These are phyloP conservation scores for Synanceia verrucosa DNA, from an alignment of 2,797 vertebrate species.

Conservation along the genomic window DNA sequence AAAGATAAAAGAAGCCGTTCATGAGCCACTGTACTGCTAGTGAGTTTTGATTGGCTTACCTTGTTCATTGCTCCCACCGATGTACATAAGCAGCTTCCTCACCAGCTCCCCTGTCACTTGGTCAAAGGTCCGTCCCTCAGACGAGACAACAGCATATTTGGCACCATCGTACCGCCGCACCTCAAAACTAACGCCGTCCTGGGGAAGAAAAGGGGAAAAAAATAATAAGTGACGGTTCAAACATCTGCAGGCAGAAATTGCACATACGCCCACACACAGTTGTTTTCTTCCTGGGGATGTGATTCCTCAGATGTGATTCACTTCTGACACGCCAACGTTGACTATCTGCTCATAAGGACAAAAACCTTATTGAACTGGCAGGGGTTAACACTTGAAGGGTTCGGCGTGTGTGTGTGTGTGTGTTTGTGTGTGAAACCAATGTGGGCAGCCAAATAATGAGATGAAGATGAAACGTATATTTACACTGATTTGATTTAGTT, in stretches of 20 bases:
- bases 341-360: conserved; percentile 50
- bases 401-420: conserved; percentile 2
- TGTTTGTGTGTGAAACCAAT: not conserved
- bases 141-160: conserved; percentile 83
- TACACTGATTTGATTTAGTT: conserved; percentile 67
- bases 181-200: conserved; percentile 90
- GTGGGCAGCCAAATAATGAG: conserved; percentile 26
- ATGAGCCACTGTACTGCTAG: not conserved
- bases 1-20: not conserved
- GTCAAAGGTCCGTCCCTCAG: conserved; percentile 88
- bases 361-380: conserved; percentile 14
- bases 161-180: conserved; percentile 86
- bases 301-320: conserved; percentile 62
- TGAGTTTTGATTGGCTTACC: conserved; percentile 74
- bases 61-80: conserved; percentile 89
- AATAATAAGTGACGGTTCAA: not conserved
- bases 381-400: conserved; percentile 10
- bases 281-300: conserved; percentile 9
- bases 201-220: not conserved
- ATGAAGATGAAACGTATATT: conserved; percentile 55
- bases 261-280: not conserved
- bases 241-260: not conserved
- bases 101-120: conserved; percentile 89
- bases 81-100: conserved; percentile 90
- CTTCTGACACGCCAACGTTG: conserved; percentile 64